Evolutionary conservation across 2,888 invertebrate species (phyloP), one percentile per base, ranked within the genome.

Genomic region (Zhengitettix transpicula): DNA sequence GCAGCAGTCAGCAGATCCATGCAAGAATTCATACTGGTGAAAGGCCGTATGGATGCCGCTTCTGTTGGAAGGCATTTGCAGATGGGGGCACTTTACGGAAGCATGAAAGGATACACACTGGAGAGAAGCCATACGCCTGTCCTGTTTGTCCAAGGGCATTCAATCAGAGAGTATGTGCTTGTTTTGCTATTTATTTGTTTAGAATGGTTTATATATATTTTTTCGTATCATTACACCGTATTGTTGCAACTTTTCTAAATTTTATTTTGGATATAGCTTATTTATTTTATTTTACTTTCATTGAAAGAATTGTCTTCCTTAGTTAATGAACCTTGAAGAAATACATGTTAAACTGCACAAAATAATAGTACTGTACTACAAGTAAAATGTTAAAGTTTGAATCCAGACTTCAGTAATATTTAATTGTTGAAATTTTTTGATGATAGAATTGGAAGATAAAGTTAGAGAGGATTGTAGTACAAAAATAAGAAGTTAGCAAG

Each of bases 61-160:
- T 85, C 72, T 90, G 90, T 69, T 89, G 89, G 89, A 90, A 90
- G 70, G 89, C 89, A 0, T 90, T 90, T 70, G 90, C 90, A 0
- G 90, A 90, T 71, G 90, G 90, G 51, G 90, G 90, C 40, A 90
- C 90, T 1, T 71, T 90, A 54, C 75, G 90, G 42, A 90, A 90
- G 69, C 90, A 90, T 69, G 90, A 90, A 69, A 77, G 90, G 11
- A 90, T 90, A 67, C 90, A 90, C 67, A 90, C 90, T 0, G 81
- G 85, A 40, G 88, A 89, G 69, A 90, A 90, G 69, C 90, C 90
- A 0, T 90, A 90, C 69, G 89, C 87, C 10, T 90, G 90, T 69
- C 87, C 89, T 0, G 89, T 90, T 54, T 90, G 90, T 67, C 87
- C 89, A 16, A 81, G 89, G 62, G 90, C 90, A 41, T 90, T 90